Percentiles rank a stretch among this genome's conserved stretches.
phyloP scores from a whole-genome alignment of 2,113 vertebrate genomes.

The Hippocampus mohnikei region DNA sequence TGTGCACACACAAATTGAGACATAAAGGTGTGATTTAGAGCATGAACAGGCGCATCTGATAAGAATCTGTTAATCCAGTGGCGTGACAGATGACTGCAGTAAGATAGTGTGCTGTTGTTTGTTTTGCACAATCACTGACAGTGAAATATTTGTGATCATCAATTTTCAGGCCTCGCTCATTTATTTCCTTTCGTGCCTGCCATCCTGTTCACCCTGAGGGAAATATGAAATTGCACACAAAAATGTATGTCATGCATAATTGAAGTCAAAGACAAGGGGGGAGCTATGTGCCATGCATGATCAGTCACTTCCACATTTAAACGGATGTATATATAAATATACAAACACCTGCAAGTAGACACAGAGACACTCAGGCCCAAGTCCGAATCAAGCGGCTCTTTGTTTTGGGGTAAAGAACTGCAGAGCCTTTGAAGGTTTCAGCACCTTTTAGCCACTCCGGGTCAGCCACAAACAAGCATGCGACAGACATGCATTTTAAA shows the following conservation, averaged over 20 bases:
- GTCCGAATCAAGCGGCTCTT: background rate
- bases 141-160: conserved; percentile 20
- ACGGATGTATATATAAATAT: background rate
- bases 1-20: background rate
- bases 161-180: conserved; percentile 28
- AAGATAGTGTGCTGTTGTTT: conserved; percentile 15
- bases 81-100: conserved; percentile 22
- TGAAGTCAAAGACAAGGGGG: conserved; percentile 17
- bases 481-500: background rate
- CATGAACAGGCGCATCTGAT: conserved; percentile 33
- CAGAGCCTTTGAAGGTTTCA: conserved; percentile 5
- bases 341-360: background rate
- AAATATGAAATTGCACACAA: conserved; percentile 26
- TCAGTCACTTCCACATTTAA: background rate
- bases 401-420: background rate
- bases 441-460: background rate
- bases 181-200: conserved; percentile 29
- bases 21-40: background rate
- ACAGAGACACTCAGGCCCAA: background rate
- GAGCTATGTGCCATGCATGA: background rate
- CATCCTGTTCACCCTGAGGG: conserved; percentile 5
- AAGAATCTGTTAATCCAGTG: conserved; percentile 45
- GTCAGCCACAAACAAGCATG: background rate
- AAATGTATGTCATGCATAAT: conserved; percentile 21
- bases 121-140: conserved; percentile 43